These are phyloP conservation scores for Prionace glauca DNA, from an alignment of 2,797 vertebrate species.

Conservation along the genomic window DNA sequence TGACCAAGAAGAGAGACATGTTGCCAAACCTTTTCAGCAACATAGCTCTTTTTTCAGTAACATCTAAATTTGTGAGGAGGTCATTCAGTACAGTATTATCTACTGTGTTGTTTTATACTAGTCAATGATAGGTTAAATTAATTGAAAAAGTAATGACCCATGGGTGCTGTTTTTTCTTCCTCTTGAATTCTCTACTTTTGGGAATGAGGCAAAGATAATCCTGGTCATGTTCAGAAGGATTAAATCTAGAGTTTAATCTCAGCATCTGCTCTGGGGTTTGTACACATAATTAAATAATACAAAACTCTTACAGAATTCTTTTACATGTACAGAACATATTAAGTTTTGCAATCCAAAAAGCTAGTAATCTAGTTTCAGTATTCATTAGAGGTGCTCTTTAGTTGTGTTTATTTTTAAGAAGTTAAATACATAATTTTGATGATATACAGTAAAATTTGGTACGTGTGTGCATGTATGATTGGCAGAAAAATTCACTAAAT, in stretches of 20 bases:
- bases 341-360: not conserved
- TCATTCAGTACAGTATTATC: not conserved
- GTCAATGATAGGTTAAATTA: not conserved
- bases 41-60: no score
- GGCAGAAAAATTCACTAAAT: not conserved
- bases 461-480: not conserved
- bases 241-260: not conserved
- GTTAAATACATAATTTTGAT: no score
- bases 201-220: not conserved
- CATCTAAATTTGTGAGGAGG: not conserved
- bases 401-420: not conserved
- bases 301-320: not conserved
- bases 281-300: not conserved
- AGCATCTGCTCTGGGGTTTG: not conserved
- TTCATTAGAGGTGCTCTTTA: not conserved
- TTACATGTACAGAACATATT: not conserved
- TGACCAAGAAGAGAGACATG: no score
- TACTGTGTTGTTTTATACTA: not conserved
- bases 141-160: not conserved
- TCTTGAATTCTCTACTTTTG: not conserved
- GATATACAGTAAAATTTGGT: no score
- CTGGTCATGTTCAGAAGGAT: not conserved
- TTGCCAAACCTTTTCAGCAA: not conserved
- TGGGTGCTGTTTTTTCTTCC: not conserved
- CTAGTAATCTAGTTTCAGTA: not conserved